Evolutionary conservation across 1,140 invertebrate genomes (phyloP), one percentile per base, ranked within the genome.

Genomic region (Meloidogyne exigua): DNA sequence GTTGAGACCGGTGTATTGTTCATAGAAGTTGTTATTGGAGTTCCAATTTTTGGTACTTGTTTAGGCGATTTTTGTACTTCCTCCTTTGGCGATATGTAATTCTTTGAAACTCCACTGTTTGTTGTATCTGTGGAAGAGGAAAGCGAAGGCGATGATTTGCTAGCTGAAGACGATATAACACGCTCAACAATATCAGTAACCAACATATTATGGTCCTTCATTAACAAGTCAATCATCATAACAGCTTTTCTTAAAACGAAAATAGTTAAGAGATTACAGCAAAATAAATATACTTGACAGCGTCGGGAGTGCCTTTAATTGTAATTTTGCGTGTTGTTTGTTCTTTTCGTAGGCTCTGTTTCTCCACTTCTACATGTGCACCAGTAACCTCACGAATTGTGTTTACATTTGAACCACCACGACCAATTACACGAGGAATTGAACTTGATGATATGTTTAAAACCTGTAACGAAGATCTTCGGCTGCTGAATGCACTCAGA

Each of bases 361-460:
- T 85, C 57, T 87, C 76, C 36, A 83, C 79, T 79, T 87, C 84
- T 28, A 87, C 84, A 18, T 79, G 75, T 9, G 84, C 84, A 39
- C 76, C 73, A 69, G 85, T 87, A 23, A 83, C 84, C 72, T 87
- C 86, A 42, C 86, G 64, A 65, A 87, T 87, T 13, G 84, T 79
- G 49, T 86, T 85, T 76, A 86, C 82, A 68, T 82, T 82, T 49
- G 83, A 68, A 18, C 80, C 80, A 26, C 63, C 81, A 21, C 80
- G 81, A 23, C 80, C 80, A 63, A 82, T 82, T 65, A 82, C 76
- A 26, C 80, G 57, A 12, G 80, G 79, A 28, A 83, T 79, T 21
- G 42, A 42, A 32, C 15, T n/a, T 2, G 44, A 62, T 21, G 71
- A 49, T 36, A 73, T 73, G 15, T 63, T 73, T 62, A 73, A 28